Evolutionary conservation across 2,888 invertebrate species (phyloP), one percentile per base, ranked within the genome.

Genomic region (Hydroisotoma schaefferi): DNA sequence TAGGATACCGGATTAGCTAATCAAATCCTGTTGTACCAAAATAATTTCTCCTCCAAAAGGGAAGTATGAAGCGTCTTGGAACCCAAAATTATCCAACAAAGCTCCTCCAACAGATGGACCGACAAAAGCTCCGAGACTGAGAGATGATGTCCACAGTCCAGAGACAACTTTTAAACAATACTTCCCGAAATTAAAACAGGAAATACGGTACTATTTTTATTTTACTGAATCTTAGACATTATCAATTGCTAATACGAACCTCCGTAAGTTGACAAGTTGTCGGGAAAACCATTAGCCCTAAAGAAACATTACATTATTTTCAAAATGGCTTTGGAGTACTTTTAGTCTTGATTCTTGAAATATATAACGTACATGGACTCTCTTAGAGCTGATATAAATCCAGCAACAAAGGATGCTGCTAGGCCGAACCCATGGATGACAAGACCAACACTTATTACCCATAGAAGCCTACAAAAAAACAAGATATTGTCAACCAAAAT

Each of bases 141-240:
- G 91, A 0, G 88, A 85, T 1, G 91, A 90, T 1, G 92, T 91
- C 87, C 92, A 94, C 73, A 94, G 81, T 0, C 91, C 94, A 1
- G 92, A 91, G 12, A 93, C 87, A 40, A 93, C 79, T 0, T 92
- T n/a, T n/a, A n/a, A n/a, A n/a, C n/a, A n/a, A 33, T 22, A 43
- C n/a, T n/a, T n/a, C n/a, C n/a, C n/a, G n/a, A n/a, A n/a, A n/a
- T n/a, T n/a, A n/a, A n/a, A n/a, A n/a, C n/a, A n/a, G n/a, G n/a
- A n/a, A n/a, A n/a, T n/a, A n/a, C n/a, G n/a, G n/a, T n/a, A n/a
- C n/a, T n/a, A n/a, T n/a, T n/a, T n/a, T n/a, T n/a, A n/a, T n/a
- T n/a, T n/a, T n/a, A n/a, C n/a, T n/a, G n/a, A n/a, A n/a, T n/a
- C n/a, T n/a, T n/a, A n/a, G n/a, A n/a, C n/a, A n/a, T n/a, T n/a